phyloP scores from a whole-genome alignment of 2,888 invertebrate genomes.

The Hyalella azteca region DNA sequence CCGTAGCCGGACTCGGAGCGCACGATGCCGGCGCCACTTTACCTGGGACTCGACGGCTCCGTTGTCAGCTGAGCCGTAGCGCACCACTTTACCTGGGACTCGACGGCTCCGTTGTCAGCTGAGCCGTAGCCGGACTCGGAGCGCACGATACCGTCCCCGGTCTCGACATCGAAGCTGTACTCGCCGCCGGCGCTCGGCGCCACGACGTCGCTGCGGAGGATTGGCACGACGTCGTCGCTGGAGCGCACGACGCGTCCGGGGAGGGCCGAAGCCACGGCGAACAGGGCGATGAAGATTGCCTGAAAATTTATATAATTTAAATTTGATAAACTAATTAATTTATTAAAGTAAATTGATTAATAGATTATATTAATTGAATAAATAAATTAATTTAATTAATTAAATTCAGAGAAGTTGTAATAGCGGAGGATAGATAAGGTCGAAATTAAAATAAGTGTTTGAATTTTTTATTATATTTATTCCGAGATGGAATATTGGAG shows the following conservation, averaged over 20 bases:
- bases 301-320: not conserved
- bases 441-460: too few species aligned
- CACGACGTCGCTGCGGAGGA: conserved; percentile 49
- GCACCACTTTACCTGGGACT: not conserved
- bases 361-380: too few species aligned
- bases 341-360: not conserved
- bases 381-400: too few species aligned
- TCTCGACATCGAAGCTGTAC: conserved; percentile 50
- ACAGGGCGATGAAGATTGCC: conserved; percentile 1
- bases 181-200: conserved; percentile 46
- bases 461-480: too few species aligned
- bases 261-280: conserved; percentile 10
- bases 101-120: conserved; percentile 14
- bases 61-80: not conserved
- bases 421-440: too few species aligned
- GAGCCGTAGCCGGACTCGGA: conserved; percentile 1
- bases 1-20: not conserved
- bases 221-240: conserved; percentile 43
- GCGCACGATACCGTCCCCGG: conserved; percentile 46
- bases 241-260: not conserved
- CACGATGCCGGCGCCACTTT: conserved; percentile 49
- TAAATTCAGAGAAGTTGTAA: too few species aligned
- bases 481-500: too few species aligned
- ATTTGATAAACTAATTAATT: not conserved
- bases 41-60: conserved; percentile 17